Percentiles rank a stretch among this genome's conserved stretches.
Conservation (phyloP, 2,113 vertebrate species). For the Ochotona princeps region DNA sequence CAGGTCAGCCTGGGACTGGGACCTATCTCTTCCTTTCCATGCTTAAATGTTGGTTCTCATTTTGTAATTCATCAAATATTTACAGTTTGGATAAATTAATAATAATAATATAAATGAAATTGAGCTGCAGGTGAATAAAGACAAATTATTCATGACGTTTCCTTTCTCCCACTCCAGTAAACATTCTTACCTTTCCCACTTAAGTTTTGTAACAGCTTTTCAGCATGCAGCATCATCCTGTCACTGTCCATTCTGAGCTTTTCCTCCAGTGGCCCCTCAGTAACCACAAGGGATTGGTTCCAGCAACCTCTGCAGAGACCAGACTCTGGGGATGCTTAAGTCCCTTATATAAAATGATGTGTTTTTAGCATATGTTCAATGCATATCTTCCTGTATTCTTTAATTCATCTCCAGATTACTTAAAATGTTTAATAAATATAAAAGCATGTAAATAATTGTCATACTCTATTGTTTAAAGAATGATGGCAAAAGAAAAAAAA, state of each 20-base stretch:
- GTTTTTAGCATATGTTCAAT: too few relatives aligned
- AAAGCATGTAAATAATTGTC: too few relatives aligned
- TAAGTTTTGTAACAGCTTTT: background rate
- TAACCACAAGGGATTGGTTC: too few relatives aligned
- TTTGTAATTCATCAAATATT: constrained; percentile 64
- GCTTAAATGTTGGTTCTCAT: constrained; percentile 10
- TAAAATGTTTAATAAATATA: too few relatives aligned
- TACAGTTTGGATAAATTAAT: constrained; percentile 41
- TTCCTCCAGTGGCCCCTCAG: too few relatives aligned
- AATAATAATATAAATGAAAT: constrained; percentile 49
- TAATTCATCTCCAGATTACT: too few relatives aligned
- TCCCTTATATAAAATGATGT: too few relatives aligned
- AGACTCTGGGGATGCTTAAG: too few relatives aligned
- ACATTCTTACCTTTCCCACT: background rate
- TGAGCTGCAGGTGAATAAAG: constrained; percentile 22
- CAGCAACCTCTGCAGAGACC: too few relatives aligned
- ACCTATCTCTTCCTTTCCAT: constrained; percentile 38
- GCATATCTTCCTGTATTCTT: too few relatives aligned
- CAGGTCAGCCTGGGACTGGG: background rate
- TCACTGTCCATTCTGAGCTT: background rate
- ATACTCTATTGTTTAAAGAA: too few relatives aligned
- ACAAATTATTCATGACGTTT: background rate
- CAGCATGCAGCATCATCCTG: background rate
- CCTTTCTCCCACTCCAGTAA: background rate
- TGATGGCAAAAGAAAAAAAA: too few relatives aligned